Conservation (phyloP, 1,140 invertebrate species). For the Lerema accius region DNA sequence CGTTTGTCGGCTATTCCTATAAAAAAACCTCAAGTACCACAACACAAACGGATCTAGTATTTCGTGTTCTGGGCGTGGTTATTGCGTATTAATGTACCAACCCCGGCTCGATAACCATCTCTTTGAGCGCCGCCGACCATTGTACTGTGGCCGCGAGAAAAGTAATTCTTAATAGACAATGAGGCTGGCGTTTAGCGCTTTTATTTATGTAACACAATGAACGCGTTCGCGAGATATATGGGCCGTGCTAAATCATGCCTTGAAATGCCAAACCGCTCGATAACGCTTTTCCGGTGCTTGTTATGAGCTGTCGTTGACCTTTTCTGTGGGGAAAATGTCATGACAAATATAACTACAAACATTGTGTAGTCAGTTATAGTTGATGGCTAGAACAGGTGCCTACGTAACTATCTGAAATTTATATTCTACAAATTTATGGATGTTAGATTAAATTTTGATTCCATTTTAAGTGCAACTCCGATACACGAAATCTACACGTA, state of each 20-base stretch:
- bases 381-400: too few species aligned
- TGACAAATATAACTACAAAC: too few species aligned
- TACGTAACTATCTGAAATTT: too few species aligned
- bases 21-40: constrained; percentile 48
- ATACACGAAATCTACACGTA: too few species aligned
- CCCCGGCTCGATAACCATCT: constrained; percentile 62
- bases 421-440: too few species aligned
- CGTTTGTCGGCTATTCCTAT: too few species aligned
- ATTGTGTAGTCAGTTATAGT: too few species aligned
- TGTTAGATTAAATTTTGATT: too few species aligned
- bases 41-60: constrained; percentile 69
- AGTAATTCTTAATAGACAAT: constrained; percentile 81
- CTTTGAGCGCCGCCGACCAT: constrained; percentile 72
- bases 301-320: too few species aligned
- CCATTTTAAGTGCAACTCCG: too few species aligned
- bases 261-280: constrained; percentile 17
- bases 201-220: constrained; percentile 73
- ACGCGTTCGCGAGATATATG: constrained; percentile 61
- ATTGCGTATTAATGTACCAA: constrained; percentile 71
- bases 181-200: constrained; percentile 67
- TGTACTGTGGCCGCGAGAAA: constrained; percentile 68
- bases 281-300: constrained; percentile 4
- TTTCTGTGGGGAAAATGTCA: constrained; percentile 2
- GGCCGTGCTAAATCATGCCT: constrained; percentile 34
- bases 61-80: constrained; percentile 69